Conservation (phyloP, 2,113 vertebrate genomes). For the Notothenia coriiceps region DNA sequence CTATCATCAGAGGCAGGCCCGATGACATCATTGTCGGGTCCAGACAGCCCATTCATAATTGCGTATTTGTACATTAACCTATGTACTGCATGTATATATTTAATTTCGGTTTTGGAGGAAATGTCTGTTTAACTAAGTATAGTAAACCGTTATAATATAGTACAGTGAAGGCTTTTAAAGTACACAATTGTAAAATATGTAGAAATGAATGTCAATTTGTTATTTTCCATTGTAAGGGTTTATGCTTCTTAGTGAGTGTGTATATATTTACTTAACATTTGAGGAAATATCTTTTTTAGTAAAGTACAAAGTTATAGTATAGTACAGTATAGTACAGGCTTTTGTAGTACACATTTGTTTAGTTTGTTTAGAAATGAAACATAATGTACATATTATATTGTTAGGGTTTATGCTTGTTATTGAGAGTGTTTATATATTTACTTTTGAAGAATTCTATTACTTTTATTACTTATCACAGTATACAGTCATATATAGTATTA, state of each 20-base stretch:
- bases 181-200: not conserved
- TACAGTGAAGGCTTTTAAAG: not conserved
- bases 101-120: not conserved
- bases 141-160: not conserved
- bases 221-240: too few relatives aligned
- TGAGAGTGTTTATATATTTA: too few relatives aligned
- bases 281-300: not conserved
- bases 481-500: too few relatives aligned
- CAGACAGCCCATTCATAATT: conserved; percentile 40
- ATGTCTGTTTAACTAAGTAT: not conserved
- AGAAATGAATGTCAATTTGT: too few relatives aligned
- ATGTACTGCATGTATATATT: not conserved
- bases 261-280: not conserved
- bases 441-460: too few relatives aligned
- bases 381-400: not conserved
- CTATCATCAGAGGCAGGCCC: conserved; percentile 44
- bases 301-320: not conserved
- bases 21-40: conserved; percentile 52
- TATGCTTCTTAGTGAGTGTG: not conserved
- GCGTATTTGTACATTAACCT: not conserved
- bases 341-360: not conserved
- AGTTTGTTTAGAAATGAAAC: not conserved
- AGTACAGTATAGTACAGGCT: not conserved
- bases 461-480: too few relatives aligned
- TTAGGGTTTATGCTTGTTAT: not conserved